Evolutionary conservation across 2,797 vertebrate genomes (phyloP).

Genomic region (Sebastes hubbsi): DNA sequence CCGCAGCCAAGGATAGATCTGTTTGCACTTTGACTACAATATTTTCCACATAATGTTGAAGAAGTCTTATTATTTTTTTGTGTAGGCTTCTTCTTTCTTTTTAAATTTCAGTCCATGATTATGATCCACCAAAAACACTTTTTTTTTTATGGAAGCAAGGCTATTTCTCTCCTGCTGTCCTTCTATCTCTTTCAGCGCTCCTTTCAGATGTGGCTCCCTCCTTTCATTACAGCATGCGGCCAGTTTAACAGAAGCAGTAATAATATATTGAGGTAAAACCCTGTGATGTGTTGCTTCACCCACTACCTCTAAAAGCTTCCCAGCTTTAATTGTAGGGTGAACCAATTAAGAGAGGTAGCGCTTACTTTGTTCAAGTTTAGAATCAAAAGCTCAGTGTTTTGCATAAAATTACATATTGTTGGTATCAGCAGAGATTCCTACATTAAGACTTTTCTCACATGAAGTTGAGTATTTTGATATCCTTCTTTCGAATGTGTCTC

Average conservation of each 20-base stretch:
- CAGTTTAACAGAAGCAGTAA: slow-evolving; percentile 3
- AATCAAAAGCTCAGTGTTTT: neutral
- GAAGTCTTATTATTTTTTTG: neutral
- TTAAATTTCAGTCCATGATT: neutral
- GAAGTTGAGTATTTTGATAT: neutral
- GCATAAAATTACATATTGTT: neutral
- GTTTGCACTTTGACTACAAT: neutral
- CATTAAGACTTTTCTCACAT: neutral
- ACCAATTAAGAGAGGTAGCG: neutral
- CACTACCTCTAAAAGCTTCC: neutral
- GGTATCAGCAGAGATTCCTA: neutral
- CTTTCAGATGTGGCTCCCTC: neutral
- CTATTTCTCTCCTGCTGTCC: slow-evolving; percentile 4
- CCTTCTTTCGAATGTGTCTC: neutral
- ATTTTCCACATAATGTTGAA: neutral
- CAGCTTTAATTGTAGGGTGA: neutral
- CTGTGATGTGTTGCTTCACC: neutral
- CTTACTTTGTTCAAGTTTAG: neutral
- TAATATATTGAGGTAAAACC: slow-evolving; percentile 9
- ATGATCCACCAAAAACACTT: neutral
- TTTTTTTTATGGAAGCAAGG: neutral
- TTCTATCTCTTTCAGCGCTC: neutral
- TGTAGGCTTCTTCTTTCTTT: neutral
- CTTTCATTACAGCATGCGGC: slow-evolving; percentile 17
- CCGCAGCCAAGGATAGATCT: neutral